A percentile compares a stretch with the other conserved stretches of the same genome.
phyloP scores from a whole-genome alignment of 2,888 invertebrate genomes.

The Acleris sparsana region DNA sequence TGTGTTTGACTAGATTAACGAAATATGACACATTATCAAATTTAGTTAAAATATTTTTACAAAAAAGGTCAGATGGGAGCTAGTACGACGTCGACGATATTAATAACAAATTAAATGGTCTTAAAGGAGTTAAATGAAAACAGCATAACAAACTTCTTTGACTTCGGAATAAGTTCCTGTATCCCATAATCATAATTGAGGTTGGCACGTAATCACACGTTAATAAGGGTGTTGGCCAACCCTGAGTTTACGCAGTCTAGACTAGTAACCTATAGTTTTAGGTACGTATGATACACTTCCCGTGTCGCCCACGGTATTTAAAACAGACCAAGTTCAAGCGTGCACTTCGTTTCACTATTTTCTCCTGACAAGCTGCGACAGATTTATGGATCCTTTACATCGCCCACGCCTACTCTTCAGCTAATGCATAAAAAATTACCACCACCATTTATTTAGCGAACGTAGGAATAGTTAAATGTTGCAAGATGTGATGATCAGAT shows the following conservation, averaged over 20 bases:
- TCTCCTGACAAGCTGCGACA: slow-evolving; percentile 64
- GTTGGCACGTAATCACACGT: too few species aligned
- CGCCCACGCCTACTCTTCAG: slow-evolving; percentile 60
- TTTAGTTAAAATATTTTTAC: not conserved
- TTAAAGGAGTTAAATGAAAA: too few species aligned
- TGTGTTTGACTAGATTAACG: not conserved
- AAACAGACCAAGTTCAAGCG: slow-evolving; percentile 52
- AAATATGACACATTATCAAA: not conserved
- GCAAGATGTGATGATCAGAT: not conserved
- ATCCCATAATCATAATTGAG: too few species aligned
- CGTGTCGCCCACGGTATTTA: slow-evolving; percentile 59
- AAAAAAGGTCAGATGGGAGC: too few species aligned
- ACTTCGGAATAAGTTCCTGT: too few species aligned
- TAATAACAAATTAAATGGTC: too few species aligned
- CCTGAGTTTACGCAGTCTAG: too few species aligned
- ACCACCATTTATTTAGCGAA: slow-evolving; percentile 12
- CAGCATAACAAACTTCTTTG: too few species aligned
- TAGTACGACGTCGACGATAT: too few species aligned
- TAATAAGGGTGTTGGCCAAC: too few species aligned
- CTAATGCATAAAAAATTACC: slow-evolving; percentile 44
- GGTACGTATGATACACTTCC: slow-evolving; percentile 15
- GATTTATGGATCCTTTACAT: slow-evolving; percentile 68
- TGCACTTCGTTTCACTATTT: slow-evolving; percentile 60
- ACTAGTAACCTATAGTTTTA: not conserved
- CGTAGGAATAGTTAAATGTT: slow-evolving; percentile 12